Percentiles rank a stretch among this genome's conserved stretches.
Conservation (phyloP, 2,888 invertebrate genomes). For the Zootermopsis nevadensis region DNA sequence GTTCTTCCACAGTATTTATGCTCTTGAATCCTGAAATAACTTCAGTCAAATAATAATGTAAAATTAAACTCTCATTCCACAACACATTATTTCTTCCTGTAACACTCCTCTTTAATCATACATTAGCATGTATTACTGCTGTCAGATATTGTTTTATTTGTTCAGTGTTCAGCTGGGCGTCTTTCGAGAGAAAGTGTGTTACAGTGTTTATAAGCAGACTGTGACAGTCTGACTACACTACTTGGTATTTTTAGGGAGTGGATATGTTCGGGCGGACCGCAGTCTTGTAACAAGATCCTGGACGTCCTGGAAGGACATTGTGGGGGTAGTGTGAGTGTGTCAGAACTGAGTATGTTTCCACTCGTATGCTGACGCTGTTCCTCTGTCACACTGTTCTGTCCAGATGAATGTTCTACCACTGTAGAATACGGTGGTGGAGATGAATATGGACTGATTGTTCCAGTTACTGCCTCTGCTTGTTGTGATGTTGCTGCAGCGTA, state of each 20-base stretch:
- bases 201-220: neutral
- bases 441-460: neutral
- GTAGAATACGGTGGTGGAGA: slow-evolving; percentile 43
- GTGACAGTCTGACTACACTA: neutral
- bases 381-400: neutral
- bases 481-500: slow-evolving; percentile 21
- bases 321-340: neutral
- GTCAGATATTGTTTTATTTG: neutral
- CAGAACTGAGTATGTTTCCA: neutral
- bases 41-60: too few species aligned
- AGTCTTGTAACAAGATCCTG: neutral
- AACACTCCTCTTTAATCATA: too few species aligned
- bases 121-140: slow-evolving; percentile 10
- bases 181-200: neutral
- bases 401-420: neutral
- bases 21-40: too few species aligned
- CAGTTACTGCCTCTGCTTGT: neutral
- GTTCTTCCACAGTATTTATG: too few species aligned
- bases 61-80: too few species aligned
- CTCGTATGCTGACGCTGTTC: neutral
- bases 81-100: too few species aligned
- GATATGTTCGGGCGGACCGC: slow-evolving; percentile 7
- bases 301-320: neutral
- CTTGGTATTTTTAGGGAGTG: slow-evolving; percentile 7
- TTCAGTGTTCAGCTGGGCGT: neutral